These are phyloP conservation scores for Noctuana brunneofusca DNA, from an alignment of 2,888 invertebrate species.

Conservation along the genomic window DNA sequence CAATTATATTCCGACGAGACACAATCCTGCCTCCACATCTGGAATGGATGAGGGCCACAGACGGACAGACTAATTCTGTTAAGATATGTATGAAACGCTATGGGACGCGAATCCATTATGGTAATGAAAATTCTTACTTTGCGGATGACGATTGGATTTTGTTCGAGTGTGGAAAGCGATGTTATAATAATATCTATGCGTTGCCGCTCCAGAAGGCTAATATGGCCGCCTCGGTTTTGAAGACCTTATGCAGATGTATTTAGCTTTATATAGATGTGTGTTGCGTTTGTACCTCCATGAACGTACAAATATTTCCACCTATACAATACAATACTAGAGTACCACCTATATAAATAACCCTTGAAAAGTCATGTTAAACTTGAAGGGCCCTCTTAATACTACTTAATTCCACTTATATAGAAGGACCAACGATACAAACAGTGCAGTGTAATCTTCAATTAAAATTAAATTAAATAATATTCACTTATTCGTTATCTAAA, in stretches of 20 bases:
- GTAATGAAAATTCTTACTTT: neutral
- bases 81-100: neutral
- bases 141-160: no score
- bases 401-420: neutral
- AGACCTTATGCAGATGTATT: no score
- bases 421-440: neutral
- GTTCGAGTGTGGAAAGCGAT: no score
- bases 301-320: no score
- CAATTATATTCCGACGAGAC: neutral
- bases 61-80: neutral
- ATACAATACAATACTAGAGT: neutral
- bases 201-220: no score
- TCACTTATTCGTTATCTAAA: neutral
- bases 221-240: no score
- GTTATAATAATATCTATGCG: no score
- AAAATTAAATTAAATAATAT: no score
- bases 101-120: neutral
- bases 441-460: neutral
- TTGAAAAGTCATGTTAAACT: neutral
- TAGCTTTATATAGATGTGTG: no score
- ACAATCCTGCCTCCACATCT: neutral
- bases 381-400: neutral
- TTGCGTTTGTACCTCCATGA: no score
- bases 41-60: neutral
- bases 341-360: neutral